Base-by-base conservation (phyloP, 2,797 vertebrate genomes). In the Australoheros facetus region DNA sequence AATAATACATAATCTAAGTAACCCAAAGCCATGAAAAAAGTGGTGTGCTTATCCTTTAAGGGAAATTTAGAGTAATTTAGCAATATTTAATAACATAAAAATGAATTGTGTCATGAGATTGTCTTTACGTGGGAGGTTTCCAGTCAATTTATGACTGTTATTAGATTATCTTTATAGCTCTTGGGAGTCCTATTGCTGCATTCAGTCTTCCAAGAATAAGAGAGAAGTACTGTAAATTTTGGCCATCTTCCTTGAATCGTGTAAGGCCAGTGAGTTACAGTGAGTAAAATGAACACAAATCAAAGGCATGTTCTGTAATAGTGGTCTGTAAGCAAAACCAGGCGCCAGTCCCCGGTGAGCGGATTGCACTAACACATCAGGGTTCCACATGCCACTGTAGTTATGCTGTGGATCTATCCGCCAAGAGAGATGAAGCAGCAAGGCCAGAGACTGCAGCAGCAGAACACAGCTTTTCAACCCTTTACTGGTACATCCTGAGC, bases 381-480 rank as follows among this genome's bases (percentile, higher is more conserved):
- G 39, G 14, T 23, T 48, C 23, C 39, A 66, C 39, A 66, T 66
- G 62, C 39, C 62, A 48, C 23, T 48, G 23, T 66, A 66, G 23
- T 66, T 66, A 23, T 28, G 2, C 42, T 69, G 23, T 30, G 60
- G 23, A 37, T 62, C 51, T 58, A 34, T 21, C 64, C 28, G 60
- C 66, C 28, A 8, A 4, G n/a, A 14, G 30, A 13, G 54, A 32
- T 73, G 26, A 72, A 56, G 54, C 13, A 19, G 69, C 17, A 53
- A 60, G 26, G 56, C 48, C 56, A 11, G 51, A 72, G 57, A 69
- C 37, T 71, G 51, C 64, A 48, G 73, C 57, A 75, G 56, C 8
- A 56, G 56, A 62, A 70, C 66, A 62, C 54, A 81, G 74, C 37
- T 62, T 69, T 72, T 9, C 34, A 62, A 7, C 66, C 28, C 60